These are phyloP conservation scores for Drosophila kepulauana DNA, from an alignment of 1,140 invertebrate species.

Conservation along the genomic window DNA sequence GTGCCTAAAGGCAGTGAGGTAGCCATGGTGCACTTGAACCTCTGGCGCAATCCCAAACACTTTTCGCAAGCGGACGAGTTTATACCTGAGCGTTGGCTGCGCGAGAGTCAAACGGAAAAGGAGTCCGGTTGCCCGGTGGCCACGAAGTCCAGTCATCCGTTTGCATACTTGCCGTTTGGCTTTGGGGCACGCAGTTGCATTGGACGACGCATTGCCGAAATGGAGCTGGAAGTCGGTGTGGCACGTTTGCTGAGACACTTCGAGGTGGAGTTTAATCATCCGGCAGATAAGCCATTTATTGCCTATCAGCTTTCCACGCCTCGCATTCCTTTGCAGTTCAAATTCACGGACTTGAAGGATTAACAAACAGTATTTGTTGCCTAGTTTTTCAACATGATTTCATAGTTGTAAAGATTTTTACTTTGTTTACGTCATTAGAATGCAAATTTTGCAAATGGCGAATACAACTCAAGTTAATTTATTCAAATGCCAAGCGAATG, in stretches of 20 bases:
- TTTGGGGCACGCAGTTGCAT: constrained; percentile 87
- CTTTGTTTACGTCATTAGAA: constrained; percentile 15
- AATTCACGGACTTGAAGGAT: constrained; percentile 45
- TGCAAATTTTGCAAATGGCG: background rate
- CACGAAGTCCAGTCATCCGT: constrained; percentile 86
- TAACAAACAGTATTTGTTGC: constrained; percentile 1
- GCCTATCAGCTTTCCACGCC: constrained; percentile 45
- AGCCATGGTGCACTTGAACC: constrained; percentile 84
- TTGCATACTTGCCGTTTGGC: constrained; percentile 88
- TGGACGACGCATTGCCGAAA: constrained; percentile 89
- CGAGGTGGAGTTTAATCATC: constrained; percentile 85
- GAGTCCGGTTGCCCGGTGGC: constrained; percentile 20
- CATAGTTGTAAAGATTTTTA: background rate
- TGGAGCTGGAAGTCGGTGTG: constrained; percentile 88
- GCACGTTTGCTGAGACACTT: constrained; percentile 87
- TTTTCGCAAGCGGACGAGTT: constrained; percentile 86
- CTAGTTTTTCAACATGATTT: background rate
- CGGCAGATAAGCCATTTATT: constrained; percentile 52
- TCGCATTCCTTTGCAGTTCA: constrained; percentile 58
- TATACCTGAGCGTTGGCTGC: constrained; percentile 87
- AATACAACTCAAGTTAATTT: constrained; percentile 19
- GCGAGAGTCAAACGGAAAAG: constrained; percentile 27
- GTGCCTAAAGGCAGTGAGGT: constrained; percentile 87
- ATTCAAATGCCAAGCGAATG: constrained; percentile 35
- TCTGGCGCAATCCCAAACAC: constrained; percentile 84